Evolutionary conservation across 1,140 invertebrate genomes (phyloP).

Genomic region (Drosophila novamexicana): DNA sequence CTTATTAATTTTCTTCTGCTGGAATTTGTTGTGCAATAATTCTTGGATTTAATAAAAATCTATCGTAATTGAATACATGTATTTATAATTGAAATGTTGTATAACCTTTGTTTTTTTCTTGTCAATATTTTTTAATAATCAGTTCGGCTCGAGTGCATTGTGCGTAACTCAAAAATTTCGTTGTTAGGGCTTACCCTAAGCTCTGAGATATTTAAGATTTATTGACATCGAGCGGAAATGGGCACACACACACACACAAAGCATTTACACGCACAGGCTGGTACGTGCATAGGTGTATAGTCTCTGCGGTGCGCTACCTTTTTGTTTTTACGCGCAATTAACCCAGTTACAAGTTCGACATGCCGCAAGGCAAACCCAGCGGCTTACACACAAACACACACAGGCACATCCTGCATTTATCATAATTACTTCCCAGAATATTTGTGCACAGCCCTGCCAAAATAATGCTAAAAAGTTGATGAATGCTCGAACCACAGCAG

Average conservation of each 20-base stretch:
- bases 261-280: slow-evolving; percentile 11
- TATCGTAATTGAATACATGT: no score
- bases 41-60: no score
- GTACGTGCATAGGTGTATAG: background rate
- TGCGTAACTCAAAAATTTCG: slow-evolving; percentile 33
- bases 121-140: background rate
- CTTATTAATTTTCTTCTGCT: no score
- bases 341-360: slow-evolving; percentile 81
- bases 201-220: slow-evolving; percentile 70
- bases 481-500: slow-evolving; percentile 24
- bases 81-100: no score
- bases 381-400: slow-evolving; percentile 34
- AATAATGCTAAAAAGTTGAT: slow-evolving; percentile 50
- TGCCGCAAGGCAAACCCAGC: slow-evolving; percentile 63
- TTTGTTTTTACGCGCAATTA: slow-evolving; percentile 78
- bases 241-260: slow-evolving; percentile 26
- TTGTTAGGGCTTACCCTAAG: slow-evolving; percentile 45
- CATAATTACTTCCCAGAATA: slow-evolving; percentile 80
- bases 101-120: background rate
- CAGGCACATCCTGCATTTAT: slow-evolving; percentile 75
- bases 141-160: background rate
- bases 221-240: slow-evolving; percentile 68
- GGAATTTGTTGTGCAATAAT: no score
- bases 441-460: slow-evolving; percentile 55
- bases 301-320: slow-evolving; percentile 50